phyloP scores from a whole-genome alignment of 2,113 vertebrate genomes.

The Hydrolagus affinis region DNA sequence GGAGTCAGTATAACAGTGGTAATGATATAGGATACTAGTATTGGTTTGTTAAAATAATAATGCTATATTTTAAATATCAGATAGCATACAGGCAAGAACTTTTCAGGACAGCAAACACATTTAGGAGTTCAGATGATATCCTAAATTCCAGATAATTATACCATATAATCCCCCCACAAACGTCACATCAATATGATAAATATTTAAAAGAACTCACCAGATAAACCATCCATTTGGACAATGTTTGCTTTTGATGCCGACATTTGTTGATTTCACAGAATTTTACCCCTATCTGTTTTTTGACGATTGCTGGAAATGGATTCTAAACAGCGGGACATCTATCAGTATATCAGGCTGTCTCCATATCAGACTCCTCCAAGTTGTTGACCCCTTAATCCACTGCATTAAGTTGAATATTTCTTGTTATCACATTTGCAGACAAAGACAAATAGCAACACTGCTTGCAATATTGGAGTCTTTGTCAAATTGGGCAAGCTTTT shows the following conservation, averaged over 20 bases:
- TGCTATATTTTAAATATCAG: no score
- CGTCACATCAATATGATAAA: not conserved
- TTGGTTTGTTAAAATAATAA: no score
- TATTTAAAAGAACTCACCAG: not conserved
- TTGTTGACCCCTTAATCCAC: not conserved
- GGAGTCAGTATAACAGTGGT: no score
- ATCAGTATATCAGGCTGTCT: constrained; percentile 10
- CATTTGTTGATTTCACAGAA: constrained; percentile 10
- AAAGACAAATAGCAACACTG: not conserved
- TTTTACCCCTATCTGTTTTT: not conserved
- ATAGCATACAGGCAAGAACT: no score
- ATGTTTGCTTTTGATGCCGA: not conserved
- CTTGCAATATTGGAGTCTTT: not conserved
- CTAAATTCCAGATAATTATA: not conserved
- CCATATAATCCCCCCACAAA: not conserved
- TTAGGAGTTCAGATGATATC: not conserved
- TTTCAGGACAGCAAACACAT: no score
- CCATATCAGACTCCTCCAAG: not conserved
- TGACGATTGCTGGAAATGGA: not conserved
- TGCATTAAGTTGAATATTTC: not conserved
- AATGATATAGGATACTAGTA: no score
- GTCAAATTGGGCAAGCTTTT: not conserved
- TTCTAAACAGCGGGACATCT: constrained; percentile 12
- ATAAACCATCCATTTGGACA: constrained; percentile 2
- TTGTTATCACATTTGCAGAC: no score